Evolutionary conservation across 2,797 vertebrate genomes (phyloP).

Genomic region (Fundulus diaphanus): DNA sequence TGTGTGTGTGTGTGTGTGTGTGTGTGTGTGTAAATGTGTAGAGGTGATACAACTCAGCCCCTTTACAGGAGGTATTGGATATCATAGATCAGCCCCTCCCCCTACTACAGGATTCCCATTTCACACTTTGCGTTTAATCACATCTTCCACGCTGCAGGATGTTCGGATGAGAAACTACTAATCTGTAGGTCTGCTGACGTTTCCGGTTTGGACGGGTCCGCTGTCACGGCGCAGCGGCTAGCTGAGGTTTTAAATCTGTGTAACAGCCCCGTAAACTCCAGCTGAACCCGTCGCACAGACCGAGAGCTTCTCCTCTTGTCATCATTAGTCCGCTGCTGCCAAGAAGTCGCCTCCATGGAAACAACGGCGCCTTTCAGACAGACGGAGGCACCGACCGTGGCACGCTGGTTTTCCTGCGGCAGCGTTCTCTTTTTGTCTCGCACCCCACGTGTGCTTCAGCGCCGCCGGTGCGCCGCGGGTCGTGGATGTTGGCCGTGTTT

Average conservation of each 20-base stretch:
- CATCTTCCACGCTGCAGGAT: slow-evolving; percentile 23
- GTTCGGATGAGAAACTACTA: slow-evolving; percentile 7
- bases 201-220: slow-evolving; percentile 13
- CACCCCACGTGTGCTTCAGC: slow-evolving; percentile 30
- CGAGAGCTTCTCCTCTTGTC: slow-evolving; percentile 50
- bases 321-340: slow-evolving; percentile 68
- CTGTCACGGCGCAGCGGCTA: slow-evolving; percentile 13
- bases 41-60: not conserved
- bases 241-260: slow-evolving; percentile 29
- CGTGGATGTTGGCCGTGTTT: slow-evolving; percentile 18
- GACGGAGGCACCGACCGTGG: slow-evolving; percentile 48
- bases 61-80: slow-evolving; percentile 28
- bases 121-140: slow-evolving; percentile 34
- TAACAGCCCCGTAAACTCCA: slow-evolving; percentile 70
- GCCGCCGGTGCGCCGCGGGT: slow-evolving; percentile 14
- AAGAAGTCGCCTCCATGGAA: slow-evolving; percentile 70
- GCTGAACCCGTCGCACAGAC: slow-evolving; percentile 71
- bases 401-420: slow-evolving; percentile 36
- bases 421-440: slow-evolving; percentile 7
- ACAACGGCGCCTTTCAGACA: slow-evolving; percentile 56
- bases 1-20: not conserved
- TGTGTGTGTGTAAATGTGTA: not conserved
- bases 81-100: slow-evolving; percentile 27
- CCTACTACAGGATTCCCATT: slow-evolving; percentile 11
- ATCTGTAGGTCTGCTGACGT: slow-evolving; percentile 18